Evolutionary conservation across 1,140 invertebrate genomes (phyloP), one percentile per base, ranked within the genome.

Genomic region (Drosophila bipectinata): DNA sequence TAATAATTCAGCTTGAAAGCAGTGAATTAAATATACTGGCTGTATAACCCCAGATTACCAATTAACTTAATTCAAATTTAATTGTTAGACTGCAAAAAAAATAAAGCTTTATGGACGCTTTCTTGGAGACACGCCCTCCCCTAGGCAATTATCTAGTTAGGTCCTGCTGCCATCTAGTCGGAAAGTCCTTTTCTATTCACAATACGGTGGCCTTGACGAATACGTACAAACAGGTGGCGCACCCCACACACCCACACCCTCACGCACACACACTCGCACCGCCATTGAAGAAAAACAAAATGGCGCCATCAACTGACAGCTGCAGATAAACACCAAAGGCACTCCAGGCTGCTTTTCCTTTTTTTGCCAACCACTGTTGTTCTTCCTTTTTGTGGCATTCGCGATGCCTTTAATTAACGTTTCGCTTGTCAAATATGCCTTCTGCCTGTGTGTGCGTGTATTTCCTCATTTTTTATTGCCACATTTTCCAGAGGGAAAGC

Each of bases 361-460:
- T 52, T 52, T 34, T 12, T 8, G 15, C 7, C 44, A 45, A 45
- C 41, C 6, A 18, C 15, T 32, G 6, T 21, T 45, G 24, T 64
- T 57, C 48, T 39, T 45, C 45, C 45, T 12, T 66, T 34, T 52
- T 18, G 9, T 37, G 56, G 58, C 63, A 69, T 83, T 75, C 51
- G 75, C 57, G 51, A 58, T 54, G 54, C 52, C 63, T 53, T 83
- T 83, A 83, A 83, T 83, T 83, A 84, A 84, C 75, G 77, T 77
- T 72, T 58, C 76, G 80, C 73, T 64, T 63, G 58, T 44, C 71
- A 62, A 72, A 54, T 73, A 72, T 62, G 67, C 6, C 32, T 60
- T 12, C 52, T 30, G 32, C 15, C n/a, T 52, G 41, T 44, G 41
- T 52, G 37, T 51, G 26, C 26, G 37, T 59, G 26, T 56, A 62